Percentiles rank a stretch among this genome's conserved stretches.
Conservation (phyloP, 2,888 invertebrate genomes). For the Operophtera brumata region DNA sequence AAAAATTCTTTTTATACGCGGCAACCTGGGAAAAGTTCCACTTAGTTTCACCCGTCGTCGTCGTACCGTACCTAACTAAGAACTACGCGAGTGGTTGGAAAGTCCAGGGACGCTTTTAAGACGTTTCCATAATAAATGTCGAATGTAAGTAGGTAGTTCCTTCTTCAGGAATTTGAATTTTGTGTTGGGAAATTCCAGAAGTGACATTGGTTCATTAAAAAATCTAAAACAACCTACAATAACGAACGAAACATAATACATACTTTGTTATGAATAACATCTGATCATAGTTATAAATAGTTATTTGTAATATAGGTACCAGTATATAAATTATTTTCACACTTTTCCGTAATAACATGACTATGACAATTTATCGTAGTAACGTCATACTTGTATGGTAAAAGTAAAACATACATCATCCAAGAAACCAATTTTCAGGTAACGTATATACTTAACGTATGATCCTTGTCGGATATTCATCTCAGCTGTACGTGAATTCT, state of each 20-base stretch:
- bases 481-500: constrained; percentile 50
- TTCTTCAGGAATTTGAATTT: constrained; percentile 29
- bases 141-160: constrained; percentile 31
- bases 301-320: neutral
- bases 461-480: constrained; percentile 49
- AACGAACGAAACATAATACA: too few species aligned
- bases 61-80: constrained; percentile 65
- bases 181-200: neutral
- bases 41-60: constrained; percentile 67
- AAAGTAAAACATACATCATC: constrained; percentile 23
- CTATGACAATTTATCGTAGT: neutral
- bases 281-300: neutral
- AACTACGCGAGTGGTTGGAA: constrained; percentile 65
- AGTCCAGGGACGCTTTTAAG: constrained; percentile 68
- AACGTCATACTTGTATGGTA: neutral
- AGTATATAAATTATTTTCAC: neutral
- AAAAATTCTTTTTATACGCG: constrained; percentile 72
- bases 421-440: constrained; percentile 27
- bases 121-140: constrained; percentile 66
- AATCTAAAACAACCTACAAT: neutral
- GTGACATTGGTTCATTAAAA: neutral
- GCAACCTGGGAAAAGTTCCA: constrained; percentile 72
- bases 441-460: constrained; percentile 34
- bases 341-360: neutral
- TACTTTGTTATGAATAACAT: too few species aligned